Conservation (phyloP, 2,797 vertebrate genomes). For the Pampus argenteus region DNA sequence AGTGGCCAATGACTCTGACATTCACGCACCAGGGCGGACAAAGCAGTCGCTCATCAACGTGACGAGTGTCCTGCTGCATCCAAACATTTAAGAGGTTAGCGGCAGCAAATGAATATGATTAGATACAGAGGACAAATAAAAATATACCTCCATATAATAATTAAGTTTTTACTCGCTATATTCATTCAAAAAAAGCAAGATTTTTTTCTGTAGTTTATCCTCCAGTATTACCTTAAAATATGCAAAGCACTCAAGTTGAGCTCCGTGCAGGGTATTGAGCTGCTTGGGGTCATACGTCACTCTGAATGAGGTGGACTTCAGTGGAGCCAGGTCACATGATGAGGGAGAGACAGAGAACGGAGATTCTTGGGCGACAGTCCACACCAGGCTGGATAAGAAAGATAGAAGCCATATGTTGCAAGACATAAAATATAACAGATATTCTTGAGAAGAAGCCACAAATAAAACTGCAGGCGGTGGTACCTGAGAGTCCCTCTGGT, state of each 20-base stretch:
- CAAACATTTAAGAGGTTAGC: constrained; percentile 35
- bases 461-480: background rate
- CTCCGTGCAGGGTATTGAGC: constrained; percentile 84
- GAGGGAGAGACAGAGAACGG: constrained; percentile 87
- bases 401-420: background rate
- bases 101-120: background rate
- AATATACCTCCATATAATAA: background rate
- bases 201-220: background rate
- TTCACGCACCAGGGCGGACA: constrained; percentile 91
- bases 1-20: constrained; percentile 88
- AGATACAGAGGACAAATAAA: background rate
- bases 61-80: constrained; percentile 81
- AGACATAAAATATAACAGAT: background rate
- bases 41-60: constrained; percentile 82
- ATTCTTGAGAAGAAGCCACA: background rate
- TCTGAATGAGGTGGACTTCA: constrained; percentile 88
- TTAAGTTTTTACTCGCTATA: background rate
- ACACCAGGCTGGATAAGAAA: constrained; percentile 79
- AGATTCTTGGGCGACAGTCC: constrained; percentile 83
- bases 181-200: background rate
- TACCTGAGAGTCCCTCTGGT: constrained; percentile 88
- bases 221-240: constrained; percentile 84
- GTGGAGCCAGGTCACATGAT: constrained; percentile 86
- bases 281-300: constrained; percentile 87
- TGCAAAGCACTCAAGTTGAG: constrained; percentile 92